These are phyloP conservation scores for Nomada hirtipes DNA, from an alignment of 2,888 invertebrate genomes.

Conservation along the genomic window DNA sequence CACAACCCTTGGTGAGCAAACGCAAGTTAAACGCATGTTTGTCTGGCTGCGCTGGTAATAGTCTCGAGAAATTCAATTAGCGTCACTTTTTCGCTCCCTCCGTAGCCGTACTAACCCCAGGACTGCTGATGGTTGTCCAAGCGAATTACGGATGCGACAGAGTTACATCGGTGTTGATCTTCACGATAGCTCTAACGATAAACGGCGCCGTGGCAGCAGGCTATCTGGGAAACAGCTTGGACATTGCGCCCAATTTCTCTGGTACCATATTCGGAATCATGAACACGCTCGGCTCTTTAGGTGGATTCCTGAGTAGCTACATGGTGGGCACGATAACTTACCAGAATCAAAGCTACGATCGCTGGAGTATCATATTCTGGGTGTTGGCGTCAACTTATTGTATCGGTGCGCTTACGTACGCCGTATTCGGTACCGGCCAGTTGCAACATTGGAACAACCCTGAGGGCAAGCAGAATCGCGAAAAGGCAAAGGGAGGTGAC, in stretches of 20 bases:
- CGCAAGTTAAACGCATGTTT: background rate
- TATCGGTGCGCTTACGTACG: slow-evolving; percentile 88
- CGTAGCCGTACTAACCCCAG: slow-evolving; percentile 87
- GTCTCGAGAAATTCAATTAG: background rate
- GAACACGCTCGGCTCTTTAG: slow-evolving; percentile 93
- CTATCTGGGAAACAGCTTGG: slow-evolving; percentile 93
- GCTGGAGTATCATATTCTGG: slow-evolving; percentile 94
- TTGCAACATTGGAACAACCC: slow-evolving; percentile 86
- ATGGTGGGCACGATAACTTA: slow-evolving; percentile 92
- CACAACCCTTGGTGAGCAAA: slow-evolving; percentile 86
- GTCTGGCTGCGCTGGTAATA: background rate
- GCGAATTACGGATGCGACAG: slow-evolving; percentile 90
- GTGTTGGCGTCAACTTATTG: slow-evolving; percentile 90
- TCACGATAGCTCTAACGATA: slow-evolving; percentile 92
- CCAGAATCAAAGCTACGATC: slow-evolving; percentile 89
- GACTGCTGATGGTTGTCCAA: slow-evolving; percentile 90
- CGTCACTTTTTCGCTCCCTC: background rate
- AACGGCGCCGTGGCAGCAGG: slow-evolving; percentile 95
- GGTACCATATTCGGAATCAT: slow-evolving; percentile 95
- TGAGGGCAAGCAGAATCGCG: slow-evolving; percentile 12
- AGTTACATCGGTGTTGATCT: slow-evolving; percentile 90
- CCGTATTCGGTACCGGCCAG: slow-evolving; percentile 89
- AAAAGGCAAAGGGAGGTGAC: slow-evolving; percentile 36
- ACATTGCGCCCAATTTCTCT: slow-evolving; percentile 95
- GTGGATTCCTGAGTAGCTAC: slow-evolving; percentile 92